phyloP scores from a whole-genome alignment of 2,888 invertebrate species.

The Lordiphosa andalusiaca region DNA sequence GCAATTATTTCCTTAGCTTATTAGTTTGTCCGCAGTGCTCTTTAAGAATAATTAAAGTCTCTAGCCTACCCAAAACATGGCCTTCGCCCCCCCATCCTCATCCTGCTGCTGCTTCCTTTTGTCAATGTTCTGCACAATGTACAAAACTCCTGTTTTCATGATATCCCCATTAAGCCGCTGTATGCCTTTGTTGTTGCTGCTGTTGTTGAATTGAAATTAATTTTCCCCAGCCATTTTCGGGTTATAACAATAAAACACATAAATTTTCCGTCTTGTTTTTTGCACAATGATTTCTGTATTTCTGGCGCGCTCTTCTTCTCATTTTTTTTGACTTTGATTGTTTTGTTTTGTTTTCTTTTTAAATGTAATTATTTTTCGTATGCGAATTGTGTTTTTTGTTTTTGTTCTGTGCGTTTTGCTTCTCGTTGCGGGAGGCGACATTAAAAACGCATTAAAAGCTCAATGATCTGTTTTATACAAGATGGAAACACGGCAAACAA shows the following conservation, averaged over 20 bases:
- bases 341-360: constrained; percentile 49
- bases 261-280: constrained; percentile 49
- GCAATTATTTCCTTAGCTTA: too few relatives aligned
- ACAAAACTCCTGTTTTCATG: too few relatives aligned
- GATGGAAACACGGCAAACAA: constrained; percentile 6
- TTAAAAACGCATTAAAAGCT: constrained; percentile 69
- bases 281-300: constrained; percentile 11
- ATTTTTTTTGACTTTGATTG: constrained; percentile 25
- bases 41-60: too few relatives aligned
- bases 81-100: too few relatives aligned
- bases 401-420: constrained; percentile 22
- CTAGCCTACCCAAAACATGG: too few relatives aligned
- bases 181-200: constrained; percentile 2
- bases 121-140: too few relatives aligned
- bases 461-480: constrained; percentile 62
- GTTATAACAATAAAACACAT: constrained; percentile 50
- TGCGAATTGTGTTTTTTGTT: constrained; percentile 32
- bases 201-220: constrained; percentile 26
- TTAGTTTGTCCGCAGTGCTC: too few relatives aligned
- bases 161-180: too few relatives aligned
- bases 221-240: constrained; percentile 47
- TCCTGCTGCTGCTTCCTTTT: too few relatives aligned
- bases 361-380: constrained; percentile 58
- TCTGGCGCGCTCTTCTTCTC: constrained; percentile 23
- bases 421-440: constrained; percentile 38